These are phyloP conservation scores for Eristalis arbustorum DNA, from an alignment of 2,888 invertebrate species.

Conservation along the genomic window DNA sequence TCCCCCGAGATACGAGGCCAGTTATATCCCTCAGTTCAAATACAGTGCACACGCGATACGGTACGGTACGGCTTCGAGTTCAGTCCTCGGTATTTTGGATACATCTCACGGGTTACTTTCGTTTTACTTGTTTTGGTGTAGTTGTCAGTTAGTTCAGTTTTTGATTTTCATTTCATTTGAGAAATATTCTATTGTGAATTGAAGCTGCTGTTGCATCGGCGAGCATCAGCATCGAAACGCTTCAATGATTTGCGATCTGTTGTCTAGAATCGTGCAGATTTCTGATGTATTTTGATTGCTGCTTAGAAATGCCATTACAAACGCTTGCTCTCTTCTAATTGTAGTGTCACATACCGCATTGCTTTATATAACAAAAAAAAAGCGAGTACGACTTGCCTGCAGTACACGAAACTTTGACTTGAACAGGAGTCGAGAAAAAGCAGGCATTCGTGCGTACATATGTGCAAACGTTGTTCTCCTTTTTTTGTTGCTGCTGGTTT, in stretches of 20 bases:
- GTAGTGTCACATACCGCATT: conserved; percentile 38
- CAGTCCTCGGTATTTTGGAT: not conserved
- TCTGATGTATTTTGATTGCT: conserved; percentile 1
- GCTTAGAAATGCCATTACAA: not conserved
- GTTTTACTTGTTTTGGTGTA: not conserved
- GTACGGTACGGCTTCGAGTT: conserved; percentile 28
- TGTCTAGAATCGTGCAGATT: conserved; percentile 23
- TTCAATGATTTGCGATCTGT: conserved; percentile 22
- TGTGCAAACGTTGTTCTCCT: not conserved
- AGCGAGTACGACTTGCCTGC: not conserved
- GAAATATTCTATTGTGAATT: conserved; percentile 7
- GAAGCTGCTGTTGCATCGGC: conserved; percentile 24
- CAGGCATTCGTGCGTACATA: not conserved
- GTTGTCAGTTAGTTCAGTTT: not conserved
- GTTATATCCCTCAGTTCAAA: conserved; percentile 63
- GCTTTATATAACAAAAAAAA: conserved; percentile 1
- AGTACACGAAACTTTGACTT: not conserved
- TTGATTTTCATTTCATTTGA: not conserved
- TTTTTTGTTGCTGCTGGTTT: not conserved
- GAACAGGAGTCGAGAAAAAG: not conserved
- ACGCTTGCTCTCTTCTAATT: conserved; percentile 48
- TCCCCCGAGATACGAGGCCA: conserved; percentile 49
- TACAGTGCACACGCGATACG: conserved; percentile 46
- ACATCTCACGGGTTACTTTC: not conserved
- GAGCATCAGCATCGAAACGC: conserved; percentile 30